Conservation (phyloP, 2,888 invertebrate genomes). For the Platycnemis pennipes region DNA sequence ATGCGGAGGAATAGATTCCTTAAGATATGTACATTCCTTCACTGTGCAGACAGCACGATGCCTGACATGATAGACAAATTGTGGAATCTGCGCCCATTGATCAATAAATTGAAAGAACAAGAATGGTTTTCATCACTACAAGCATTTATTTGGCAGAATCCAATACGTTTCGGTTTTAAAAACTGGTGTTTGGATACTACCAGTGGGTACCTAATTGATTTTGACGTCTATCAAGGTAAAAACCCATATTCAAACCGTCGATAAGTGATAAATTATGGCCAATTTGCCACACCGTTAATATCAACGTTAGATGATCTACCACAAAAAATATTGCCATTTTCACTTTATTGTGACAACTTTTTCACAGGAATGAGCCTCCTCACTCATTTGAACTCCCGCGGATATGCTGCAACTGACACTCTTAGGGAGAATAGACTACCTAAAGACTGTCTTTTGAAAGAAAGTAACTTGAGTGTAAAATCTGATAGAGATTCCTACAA, state of each 20-base stretch:
- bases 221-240: slow-evolving; percentile 4
- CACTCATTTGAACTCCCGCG: background rate
- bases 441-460: background rate
- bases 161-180: background rate
- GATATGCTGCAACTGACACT: slow-evolving; percentile 4
- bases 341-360: background rate
- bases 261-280: background rate
- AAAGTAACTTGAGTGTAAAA: background rate
- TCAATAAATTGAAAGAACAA: background rate
- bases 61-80: background rate
- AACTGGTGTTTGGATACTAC: background rate
- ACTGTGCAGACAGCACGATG: slow-evolving; percentile 12
- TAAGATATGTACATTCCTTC: slow-evolving; percentile 1
- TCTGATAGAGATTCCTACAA: background rate
- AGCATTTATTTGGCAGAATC: too few species aligned
- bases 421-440: background rate
- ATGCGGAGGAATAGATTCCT: too few species aligned
- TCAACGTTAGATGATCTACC: too few species aligned
- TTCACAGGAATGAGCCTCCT: background rate
- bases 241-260: background rate
- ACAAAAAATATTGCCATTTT: background rate
- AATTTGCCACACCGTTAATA: background rate
- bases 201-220: background rate
- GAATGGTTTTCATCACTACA: too few species aligned
- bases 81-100: background rate